Evolutionary conservation across 2,888 invertebrate genomes (phyloP), one percentile per base, ranked within the genome.

Genomic region (Villa cingulata): DNA sequence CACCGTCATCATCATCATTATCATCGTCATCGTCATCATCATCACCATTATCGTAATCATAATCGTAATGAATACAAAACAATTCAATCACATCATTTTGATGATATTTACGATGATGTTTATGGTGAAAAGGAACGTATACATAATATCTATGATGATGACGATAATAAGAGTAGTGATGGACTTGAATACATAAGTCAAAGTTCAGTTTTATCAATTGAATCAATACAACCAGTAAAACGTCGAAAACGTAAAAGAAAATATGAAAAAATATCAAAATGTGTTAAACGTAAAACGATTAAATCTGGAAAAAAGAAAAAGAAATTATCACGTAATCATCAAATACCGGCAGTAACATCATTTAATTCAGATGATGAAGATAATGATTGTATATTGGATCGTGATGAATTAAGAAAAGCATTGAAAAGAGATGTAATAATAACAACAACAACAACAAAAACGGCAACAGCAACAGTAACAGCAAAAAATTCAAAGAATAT

Each of bases 341-440:
- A 37, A 17, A 27, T 10, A 27, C 10, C 27, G 10, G 12, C 29
- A 7, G 12, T 32, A 12, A 12, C 12, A 12, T 12, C 12, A 12
- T 27, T 41, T 17, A 37, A 27, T 29, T 46, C 46, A 20, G 56
- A 55, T 14, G 45, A 50, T 37, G 49, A 45, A 19, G 51, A 48
- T 23, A 51, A 55, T 10, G 55, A 51, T 3, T 53, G 55, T 4
- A 53, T 57, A 6, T 43, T 64, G 15, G 64, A 59, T 51, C 55
- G 65, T 3, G 58, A 60, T 37, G 60, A 64, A 41, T 50, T 65
- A 37, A 58, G 62, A 2, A 52, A 61, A 17, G 66, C 66, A 1
- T 48, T 66, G 41, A 49, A 49, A 4, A 38, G 49, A 15, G 49
- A 49, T 19, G 37, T 46, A 3, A 37, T 34, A 18, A 23, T 1